Evolutionary conservation across 2,888 invertebrate genomes (phyloP).

Genomic region (Aquatica leii): DNA sequence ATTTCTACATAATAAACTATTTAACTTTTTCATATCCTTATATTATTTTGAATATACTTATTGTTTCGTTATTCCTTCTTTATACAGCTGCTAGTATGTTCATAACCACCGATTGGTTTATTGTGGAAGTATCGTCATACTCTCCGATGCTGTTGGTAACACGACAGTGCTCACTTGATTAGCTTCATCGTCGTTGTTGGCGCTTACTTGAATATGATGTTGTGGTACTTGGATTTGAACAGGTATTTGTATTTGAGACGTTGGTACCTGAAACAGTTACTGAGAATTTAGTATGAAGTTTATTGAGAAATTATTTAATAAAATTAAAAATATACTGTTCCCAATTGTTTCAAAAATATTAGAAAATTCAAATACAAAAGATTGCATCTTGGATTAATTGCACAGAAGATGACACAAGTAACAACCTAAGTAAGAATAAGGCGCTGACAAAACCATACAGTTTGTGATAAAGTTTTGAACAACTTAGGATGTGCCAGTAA

Average conservation of each 20-base stretch:
- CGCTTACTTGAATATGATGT: slow-evolving; percentile 57
- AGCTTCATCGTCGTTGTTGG: slow-evolving; percentile 53
- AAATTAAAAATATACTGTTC: too few relatives aligned
- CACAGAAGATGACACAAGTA: too few relatives aligned
- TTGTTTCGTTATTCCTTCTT: neutral
- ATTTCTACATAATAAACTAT: neutral
- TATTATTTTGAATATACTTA: neutral
- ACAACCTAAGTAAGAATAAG: too few relatives aligned
- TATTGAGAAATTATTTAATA: neutral
- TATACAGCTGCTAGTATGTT: neutral
- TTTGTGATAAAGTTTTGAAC: too few relatives aligned
- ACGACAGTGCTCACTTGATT: slow-evolving; percentile 62
- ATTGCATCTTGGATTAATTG: too few relatives aligned
- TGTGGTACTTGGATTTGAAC: slow-evolving; percentile 74
- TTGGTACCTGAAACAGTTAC: slow-evolving; percentile 69
- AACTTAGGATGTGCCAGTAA: too few relatives aligned
- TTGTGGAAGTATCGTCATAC: slow-evolving; percentile 47
- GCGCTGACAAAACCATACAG: too few relatives aligned
- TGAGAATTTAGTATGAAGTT: too few relatives aligned
- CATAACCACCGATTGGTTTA: slow-evolving; percentile 11
- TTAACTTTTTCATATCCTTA: neutral
- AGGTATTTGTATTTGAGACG: slow-evolving; percentile 68
- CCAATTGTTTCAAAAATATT: too few relatives aligned
- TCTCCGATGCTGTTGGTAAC: slow-evolving; percentile 64
- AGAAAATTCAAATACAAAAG: too few relatives aligned